A percentile compares a stretch with the other conserved stretches of the same genome.
Conservation (phyloP, 2,113 vertebrate species). For the Pollachius pollachius region DNA sequence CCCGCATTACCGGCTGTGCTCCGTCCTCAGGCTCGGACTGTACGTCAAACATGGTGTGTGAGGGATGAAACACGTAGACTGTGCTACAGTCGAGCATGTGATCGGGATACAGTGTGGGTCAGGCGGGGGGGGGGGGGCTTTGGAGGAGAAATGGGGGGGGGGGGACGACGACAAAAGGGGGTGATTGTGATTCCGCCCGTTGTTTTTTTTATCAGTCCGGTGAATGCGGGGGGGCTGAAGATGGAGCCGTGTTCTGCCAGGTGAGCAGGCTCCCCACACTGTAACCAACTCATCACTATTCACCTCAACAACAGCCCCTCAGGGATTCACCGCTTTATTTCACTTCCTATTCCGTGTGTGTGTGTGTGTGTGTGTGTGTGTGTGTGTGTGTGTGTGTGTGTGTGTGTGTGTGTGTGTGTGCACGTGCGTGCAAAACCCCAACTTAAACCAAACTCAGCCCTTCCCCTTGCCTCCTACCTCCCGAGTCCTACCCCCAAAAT, state of each 20-base stretch:
- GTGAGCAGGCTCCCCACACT: slow-evolving; percentile 1
- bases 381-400: neutral
- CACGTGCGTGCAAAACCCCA: slow-evolving; percentile 27
- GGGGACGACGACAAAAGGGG: neutral
- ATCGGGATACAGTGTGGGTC: too few species aligned
- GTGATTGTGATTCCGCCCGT: neutral
- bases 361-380: neutral
- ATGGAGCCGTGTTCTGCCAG: slow-evolving; percentile 3
- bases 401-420: neutral
- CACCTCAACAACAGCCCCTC: slow-evolving; percentile 6
- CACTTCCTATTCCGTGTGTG: neutral
- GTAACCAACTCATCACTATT: slow-evolving; percentile 16
- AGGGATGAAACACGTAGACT: too few species aligned
- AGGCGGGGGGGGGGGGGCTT: neutral
- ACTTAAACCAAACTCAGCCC: slow-evolving; percentile 42
- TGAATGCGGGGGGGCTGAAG: neutral
- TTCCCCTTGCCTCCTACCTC: slow-evolving; percentile 42
- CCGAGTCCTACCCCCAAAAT: slow-evolving; percentile 23
- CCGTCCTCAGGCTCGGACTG: too few species aligned
- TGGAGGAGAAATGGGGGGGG: neutral
- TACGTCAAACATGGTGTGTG: too few species aligned
- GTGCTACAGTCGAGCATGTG: too few species aligned
- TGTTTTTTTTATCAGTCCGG: neutral
- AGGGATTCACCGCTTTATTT: neutral
- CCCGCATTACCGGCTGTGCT: too few species aligned